These are phyloP conservation scores for Palythoa grandiflora DNA, from an alignment of 92 coral and sea anemone genomes.

Conservation along the genomic window DNA sequence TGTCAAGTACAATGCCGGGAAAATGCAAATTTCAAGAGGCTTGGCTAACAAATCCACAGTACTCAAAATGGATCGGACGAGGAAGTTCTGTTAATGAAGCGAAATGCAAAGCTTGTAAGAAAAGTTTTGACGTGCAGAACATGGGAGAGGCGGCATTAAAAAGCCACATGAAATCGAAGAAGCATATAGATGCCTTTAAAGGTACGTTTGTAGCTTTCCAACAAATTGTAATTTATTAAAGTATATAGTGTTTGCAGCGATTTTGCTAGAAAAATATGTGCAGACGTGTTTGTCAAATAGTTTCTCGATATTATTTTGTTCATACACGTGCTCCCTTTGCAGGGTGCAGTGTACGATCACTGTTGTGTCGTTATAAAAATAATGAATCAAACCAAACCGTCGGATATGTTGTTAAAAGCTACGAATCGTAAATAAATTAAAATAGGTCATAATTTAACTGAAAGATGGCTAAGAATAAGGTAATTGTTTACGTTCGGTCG, in stretches of 20 bases:
- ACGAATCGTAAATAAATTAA: constrained; percentile 25
- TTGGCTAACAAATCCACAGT: constrained; percentile 23
- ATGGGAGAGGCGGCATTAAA: constrained; percentile 59
- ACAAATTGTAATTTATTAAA: constrained; percentile 39
- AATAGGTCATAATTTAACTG: constrained; percentile 14
- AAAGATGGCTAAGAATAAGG: constrained; percentile 33
- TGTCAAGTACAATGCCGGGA: constrained; percentile 29
- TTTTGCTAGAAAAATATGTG: constrained; percentile 34
- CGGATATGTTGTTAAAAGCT: constrained; percentile 39
- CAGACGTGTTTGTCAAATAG: constrained; percentile 5
- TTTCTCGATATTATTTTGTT: constrained; percentile 17
- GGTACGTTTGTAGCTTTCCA: constrained; percentile 43
- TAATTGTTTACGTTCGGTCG: constrained; percentile 22
- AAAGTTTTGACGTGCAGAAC: constrained; percentile 41
- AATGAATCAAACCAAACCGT: constrained; percentile 28
- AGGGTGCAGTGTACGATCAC: constrained; percentile 23
- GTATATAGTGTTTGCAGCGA: constrained; percentile 24
- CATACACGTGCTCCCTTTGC: constrained; percentile 32
- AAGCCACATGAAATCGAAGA: constrained; percentile 61
- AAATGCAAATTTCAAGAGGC: constrained; percentile 31
- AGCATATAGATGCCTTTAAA: constrained; percentile 54
- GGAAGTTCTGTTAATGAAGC: constrained; percentile 41
- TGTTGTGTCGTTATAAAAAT: constrained; percentile 35
- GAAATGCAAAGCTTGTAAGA: constrained; percentile 37
- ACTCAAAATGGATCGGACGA: constrained; percentile 38